Conservation (phyloP, 2,888 invertebrate species). For the Dicycla oo region DNA sequence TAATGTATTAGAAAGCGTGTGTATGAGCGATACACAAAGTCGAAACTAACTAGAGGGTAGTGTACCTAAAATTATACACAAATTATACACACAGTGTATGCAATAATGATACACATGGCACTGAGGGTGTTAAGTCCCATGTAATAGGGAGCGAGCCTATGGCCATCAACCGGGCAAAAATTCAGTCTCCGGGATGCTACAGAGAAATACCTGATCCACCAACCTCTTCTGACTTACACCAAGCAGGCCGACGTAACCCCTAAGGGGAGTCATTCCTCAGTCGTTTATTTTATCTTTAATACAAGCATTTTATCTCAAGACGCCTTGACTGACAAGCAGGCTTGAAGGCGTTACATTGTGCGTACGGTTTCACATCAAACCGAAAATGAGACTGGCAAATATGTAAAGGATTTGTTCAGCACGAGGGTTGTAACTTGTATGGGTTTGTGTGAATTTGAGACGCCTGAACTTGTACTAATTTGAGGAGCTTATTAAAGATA, state of each 20-base stretch:
- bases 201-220: neutral
- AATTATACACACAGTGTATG: no score
- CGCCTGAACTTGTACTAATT: slow-evolving; percentile 11
- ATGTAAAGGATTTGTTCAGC: slow-evolving; percentile 38
- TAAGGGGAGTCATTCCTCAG: slow-evolving; percentile 73
- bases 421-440: slow-evolving; percentile 47
- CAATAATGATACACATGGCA: no score
- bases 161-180: neutral
- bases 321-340: slow-evolving; percentile 72
- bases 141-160: neutral
- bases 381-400: slow-evolving; percentile 51
- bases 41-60: no score
- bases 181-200: neutral
- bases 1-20: no score
- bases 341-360: slow-evolving; percentile 58
- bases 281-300: slow-evolving; percentile 82
- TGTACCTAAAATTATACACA: no score
- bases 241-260: slow-evolving; percentile 58
- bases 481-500: slow-evolving; percentile 4
- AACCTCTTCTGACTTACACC: slow-evolving; percentile 57
- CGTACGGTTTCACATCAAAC: slow-evolving; percentile 35
- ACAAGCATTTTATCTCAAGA: slow-evolving; percentile 79
- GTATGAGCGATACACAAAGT: no score
- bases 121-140: no score
- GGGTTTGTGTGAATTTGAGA: slow-evolving; percentile 27